phyloP scores from a whole-genome alignment of 1,140 invertebrate species.

The Trichomalopsis sarcophagae region DNA sequence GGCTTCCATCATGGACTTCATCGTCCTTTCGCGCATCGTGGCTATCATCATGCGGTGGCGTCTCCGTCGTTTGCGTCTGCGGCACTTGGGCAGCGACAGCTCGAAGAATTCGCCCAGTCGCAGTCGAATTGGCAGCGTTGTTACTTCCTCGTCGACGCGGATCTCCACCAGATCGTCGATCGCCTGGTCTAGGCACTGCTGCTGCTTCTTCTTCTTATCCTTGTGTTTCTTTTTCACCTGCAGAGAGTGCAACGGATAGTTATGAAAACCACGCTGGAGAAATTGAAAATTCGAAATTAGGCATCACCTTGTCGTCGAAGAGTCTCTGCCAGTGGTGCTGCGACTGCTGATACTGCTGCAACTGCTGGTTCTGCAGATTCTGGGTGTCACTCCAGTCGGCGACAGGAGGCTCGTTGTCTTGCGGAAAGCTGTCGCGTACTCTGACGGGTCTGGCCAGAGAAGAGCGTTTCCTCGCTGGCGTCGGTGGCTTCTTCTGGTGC shows the following conservation, averaged over 20 bases:
- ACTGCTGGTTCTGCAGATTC: not conserved
- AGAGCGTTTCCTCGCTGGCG: conserved; percentile 66
- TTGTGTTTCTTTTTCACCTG: not conserved
- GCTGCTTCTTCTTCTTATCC: not conserved
- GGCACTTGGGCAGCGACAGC: conserved; percentile 64
- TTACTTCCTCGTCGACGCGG: conserved; percentile 58
- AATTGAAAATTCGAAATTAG: too few relatives aligned
- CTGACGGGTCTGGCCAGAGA: conserved; percentile 68
- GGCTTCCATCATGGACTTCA: conserved; percentile 47
- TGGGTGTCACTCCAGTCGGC: conserved; percentile 43
- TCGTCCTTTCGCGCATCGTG: conserved; percentile 61
- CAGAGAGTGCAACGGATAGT: too few relatives aligned
- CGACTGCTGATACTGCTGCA: not conserved
- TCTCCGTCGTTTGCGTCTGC: conserved; percentile 59
- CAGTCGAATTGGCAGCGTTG: conserved; percentile 67
- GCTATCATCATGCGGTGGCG: conserved; percentile 58
- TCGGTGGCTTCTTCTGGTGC: conserved; percentile 51
- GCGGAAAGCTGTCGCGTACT: conserved; percentile 67
- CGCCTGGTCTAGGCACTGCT: conserved; percentile 28
- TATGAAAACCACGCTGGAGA: too few relatives aligned
- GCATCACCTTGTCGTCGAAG: not conserved
- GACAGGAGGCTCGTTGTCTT: conserved; percentile 56
- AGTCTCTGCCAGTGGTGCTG: not conserved
- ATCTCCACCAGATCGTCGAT: conserved; percentile 56
- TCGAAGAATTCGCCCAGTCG: conserved; percentile 70